phyloP scores from a whole-genome alignment of 2,113 vertebrate species.

The Stomatorhinus ivindoensis region DNA sequence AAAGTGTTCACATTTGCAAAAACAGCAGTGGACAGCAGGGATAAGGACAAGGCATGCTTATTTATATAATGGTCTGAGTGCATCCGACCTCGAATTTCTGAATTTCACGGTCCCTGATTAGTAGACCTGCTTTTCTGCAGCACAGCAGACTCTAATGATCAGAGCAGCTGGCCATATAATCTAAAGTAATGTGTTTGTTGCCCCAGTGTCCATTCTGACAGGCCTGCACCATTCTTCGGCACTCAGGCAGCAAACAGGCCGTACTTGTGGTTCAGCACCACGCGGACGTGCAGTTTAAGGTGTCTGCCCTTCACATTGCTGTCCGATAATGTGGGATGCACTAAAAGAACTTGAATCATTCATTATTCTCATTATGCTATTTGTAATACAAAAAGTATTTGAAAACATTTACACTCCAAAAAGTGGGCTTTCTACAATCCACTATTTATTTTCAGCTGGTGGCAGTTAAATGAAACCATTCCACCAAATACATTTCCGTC shows the following conservation, averaged over 20 bases:
- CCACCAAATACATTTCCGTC: not conserved
- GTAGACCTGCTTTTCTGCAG: not conserved
- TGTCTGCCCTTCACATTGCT: not conserved
- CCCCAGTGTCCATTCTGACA: not conserved
- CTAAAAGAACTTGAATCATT: not conserved
- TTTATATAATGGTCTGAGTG: not conserved
- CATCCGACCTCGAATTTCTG: not conserved
- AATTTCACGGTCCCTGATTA: not conserved
- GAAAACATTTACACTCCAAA: not conserved
- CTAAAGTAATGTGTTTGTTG: not conserved
- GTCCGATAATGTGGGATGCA: not conserved
- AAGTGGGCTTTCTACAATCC: not conserved
- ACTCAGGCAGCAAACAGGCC: not conserved
- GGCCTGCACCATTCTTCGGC: not conserved
- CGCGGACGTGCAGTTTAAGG: not conserved
- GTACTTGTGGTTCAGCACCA: not conserved
- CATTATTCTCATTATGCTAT: not conserved
- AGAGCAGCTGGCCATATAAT: not conserved
- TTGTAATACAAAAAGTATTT: not conserved
- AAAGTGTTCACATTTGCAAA: not conserved
- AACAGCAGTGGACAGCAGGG: not conserved
- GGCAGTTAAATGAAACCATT: not conserved
- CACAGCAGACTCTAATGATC: not conserved
- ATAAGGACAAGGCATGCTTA: not conserved
- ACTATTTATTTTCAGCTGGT: not conserved